Evolutionary conservation across 2,797 vertebrate genomes (phyloP).

Genomic region (Danio albolineatus): DNA sequence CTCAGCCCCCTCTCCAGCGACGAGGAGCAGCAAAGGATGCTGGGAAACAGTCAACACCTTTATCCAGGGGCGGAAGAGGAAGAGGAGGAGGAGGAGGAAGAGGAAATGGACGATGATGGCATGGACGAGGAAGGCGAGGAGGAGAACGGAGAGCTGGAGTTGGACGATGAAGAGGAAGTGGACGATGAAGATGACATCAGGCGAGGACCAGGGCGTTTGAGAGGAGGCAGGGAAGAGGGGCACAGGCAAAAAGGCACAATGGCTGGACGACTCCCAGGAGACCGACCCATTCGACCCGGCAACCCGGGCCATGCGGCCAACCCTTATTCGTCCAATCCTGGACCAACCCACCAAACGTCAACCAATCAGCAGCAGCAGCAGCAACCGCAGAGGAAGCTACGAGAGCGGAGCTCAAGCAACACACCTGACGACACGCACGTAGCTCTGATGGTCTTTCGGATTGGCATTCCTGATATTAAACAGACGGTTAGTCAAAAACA

Average conservation of each 20-base stretch:
- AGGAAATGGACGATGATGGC: conserved; percentile 80
- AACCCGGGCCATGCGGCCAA: conserved; percentile 78
- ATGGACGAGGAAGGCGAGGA: conserved; percentile 73
- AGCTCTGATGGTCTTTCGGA: conserved; percentile 94
- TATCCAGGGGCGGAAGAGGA: conserved; percentile 88
- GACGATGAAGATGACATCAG: conserved; percentile 74
- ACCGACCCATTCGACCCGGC: conserved; percentile 71
- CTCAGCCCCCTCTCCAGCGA: conserved; percentile 92
- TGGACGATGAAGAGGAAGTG: conserved; percentile 70
- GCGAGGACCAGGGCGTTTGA: conserved; percentile 53
- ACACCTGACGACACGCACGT: conserved; percentile 87
- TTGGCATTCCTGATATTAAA: conserved; percentile 95
- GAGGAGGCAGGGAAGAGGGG: conserved; percentile 70
- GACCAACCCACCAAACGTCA: conserved; percentile 74
- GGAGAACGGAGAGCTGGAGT: conserved; percentile 77
- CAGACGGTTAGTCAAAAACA: conserved; percentile 85
- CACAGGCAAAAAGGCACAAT: conserved; percentile 74
- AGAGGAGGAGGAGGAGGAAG: conserved; percentile 83
- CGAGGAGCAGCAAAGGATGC: conserved; percentile 89
- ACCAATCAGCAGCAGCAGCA: conserved; percentile 72
- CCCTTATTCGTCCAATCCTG: conserved; percentile 79
- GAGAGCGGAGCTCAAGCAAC: conserved; percentile 82
- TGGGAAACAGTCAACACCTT: conserved; percentile 86
- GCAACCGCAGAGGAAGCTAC: conserved; percentile 75
- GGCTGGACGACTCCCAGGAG: conserved; percentile 65